phyloP scores from a whole-genome alignment of 2,888 invertebrate genomes.

The Dexiosoma caninum region DNA sequence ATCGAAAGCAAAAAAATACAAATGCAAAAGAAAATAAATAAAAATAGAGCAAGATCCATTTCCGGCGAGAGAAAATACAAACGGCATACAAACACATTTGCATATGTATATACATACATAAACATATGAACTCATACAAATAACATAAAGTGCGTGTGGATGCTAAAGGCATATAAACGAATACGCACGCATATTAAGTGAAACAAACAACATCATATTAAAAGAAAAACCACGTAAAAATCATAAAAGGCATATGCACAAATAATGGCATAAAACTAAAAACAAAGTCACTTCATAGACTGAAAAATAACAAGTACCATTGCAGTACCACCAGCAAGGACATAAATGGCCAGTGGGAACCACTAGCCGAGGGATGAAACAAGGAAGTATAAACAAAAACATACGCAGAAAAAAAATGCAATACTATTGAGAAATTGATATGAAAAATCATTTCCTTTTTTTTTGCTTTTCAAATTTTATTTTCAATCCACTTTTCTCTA shows the following conservation, averaged over 20 bases:
- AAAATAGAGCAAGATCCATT: background rate
- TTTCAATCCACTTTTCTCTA: background rate
- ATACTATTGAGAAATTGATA: conserved; percentile 26
- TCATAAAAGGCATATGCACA: conserved; percentile 23
- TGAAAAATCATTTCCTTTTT: conserved; percentile 25
- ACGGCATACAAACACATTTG: background rate
- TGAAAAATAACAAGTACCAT: conserved; percentile 3
- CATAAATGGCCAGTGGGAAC: background rate
- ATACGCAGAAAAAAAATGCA: background rate
- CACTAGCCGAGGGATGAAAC: conserved; percentile 5
- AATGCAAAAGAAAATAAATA: background rate
- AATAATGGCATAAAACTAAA: conserved; percentile 46
- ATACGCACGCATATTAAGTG: conserved; percentile 31
- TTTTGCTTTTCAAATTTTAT: conserved; percentile 15
- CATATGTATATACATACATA: background rate
- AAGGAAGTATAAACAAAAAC: background rate
- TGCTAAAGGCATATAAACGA: conserved; percentile 5
- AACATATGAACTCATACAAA: background rate
- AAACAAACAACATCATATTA: conserved; percentile 18
- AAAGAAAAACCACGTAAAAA: conserved; percentile 46
- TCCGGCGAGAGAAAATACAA: background rate
- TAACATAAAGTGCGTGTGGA: conserved; percentile 24
- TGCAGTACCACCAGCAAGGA: conserved; percentile 37
- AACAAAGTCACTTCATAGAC: conserved; percentile 45
- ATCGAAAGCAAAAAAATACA: background rate